Evolutionary conservation across 2,113 vertebrate species (phyloP), one percentile per base, ranked within the genome.

Genomic region (Laterallus jamaicensis): DNA sequence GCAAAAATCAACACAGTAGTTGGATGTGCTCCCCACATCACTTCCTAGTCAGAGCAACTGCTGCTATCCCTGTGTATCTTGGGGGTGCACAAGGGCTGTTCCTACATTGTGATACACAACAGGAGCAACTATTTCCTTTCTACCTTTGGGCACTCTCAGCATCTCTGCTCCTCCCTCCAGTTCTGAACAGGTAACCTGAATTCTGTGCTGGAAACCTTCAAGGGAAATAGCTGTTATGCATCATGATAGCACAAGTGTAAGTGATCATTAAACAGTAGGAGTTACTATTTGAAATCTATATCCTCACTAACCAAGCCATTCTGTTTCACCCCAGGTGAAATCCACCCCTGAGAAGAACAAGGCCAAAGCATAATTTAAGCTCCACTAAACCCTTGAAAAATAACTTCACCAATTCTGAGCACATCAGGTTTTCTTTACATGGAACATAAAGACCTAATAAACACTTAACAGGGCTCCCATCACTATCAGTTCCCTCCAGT

Each of bases 181-280:
- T n/a, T 50, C 70, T 67, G n/a, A 37, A n/a, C 25, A 37, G 67
- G 29, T 28, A 80, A 76, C 25, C n/a, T 52, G 73, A 78, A 75
- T 82, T 44, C 58, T 17, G 17, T 10, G 50, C 77, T 69, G 62
- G 82, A 71, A 82, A 60, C 21, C 66, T 89, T 44, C 24, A 73
- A 58, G 70, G 62, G 73, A 82, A 93, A 42, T 17, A 83, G 77
- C 60, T 4, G 12, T 37, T 86, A 49, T 37, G 60, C 52, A 22
- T 35, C 44, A 28, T 20, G 67, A 85, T 20, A 67, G 20, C 47
- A 13, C 12, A 19, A 70, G 42, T 81, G 58, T 20, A 92, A 86
- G 62, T 52, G 85, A 77, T 86, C 93, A 80, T 92, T 93, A 84
- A 95, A 12, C 87, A 60, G 75, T 58, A 35, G 63, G 84, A 89